phyloP scores from a whole-genome alignment of 2,113 vertebrate genomes.

The Ranitomeya variabilis region DNA sequence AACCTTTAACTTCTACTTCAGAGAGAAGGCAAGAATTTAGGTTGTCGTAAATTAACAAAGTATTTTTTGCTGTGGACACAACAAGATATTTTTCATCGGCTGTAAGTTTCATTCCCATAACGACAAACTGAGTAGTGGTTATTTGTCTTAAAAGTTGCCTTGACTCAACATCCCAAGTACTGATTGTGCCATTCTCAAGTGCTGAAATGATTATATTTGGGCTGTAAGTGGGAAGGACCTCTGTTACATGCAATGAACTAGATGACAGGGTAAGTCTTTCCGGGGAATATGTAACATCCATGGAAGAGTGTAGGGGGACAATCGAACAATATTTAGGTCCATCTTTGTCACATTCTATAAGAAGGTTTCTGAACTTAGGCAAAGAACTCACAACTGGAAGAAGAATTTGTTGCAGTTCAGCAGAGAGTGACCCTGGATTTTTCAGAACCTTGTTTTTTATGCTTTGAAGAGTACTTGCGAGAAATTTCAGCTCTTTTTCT shows the following conservation, averaged over 20 bases:
- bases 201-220: conserved; percentile 91
- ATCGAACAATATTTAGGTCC: conserved; percentile 98
- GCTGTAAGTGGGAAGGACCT: conserved; percentile 90
- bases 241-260: conserved; percentile 93
- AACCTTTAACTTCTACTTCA: conserved; percentile 96
- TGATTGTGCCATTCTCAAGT: conserved; percentile 94
- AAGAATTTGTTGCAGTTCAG: conserved; percentile 94
- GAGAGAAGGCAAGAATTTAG: conserved; percentile 95
- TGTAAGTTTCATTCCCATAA: conserved; percentile 90
- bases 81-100: conserved; percentile 94
- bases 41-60: conserved; percentile 94
- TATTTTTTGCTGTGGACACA: conserved; percentile 96
- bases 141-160: conserved; percentile 91
- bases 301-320: conserved; percentile 94
- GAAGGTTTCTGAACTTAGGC: conserved; percentile 93
- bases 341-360: conserved; percentile 96
- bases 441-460: conserved; percentile 89
- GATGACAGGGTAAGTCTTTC: conserved; percentile 90
- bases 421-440: conserved; percentile 90
- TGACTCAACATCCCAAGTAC: conserved; percentile 95
- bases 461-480: conserved; percentile 88
- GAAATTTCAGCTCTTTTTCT: conserved; percentile 96
- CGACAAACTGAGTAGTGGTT: conserved; percentile 90
- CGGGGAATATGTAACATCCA: conserved; percentile 96
- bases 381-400: conserved; percentile 94